Conservation (phyloP, 2,888 invertebrate genomes). For the Drymonia ruficornis region DNA sequence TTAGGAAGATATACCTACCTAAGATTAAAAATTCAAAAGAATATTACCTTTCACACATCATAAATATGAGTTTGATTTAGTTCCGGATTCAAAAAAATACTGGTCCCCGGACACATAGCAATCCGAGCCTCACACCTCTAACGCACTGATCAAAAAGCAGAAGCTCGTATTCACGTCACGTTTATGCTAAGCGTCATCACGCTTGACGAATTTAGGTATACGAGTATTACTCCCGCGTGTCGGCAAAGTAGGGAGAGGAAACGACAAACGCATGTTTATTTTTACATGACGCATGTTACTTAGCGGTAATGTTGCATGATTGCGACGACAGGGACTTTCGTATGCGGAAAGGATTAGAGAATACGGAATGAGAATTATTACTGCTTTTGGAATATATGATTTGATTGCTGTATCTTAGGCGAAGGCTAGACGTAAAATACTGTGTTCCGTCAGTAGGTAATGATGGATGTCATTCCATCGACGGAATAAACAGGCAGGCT, state of each 20-base stretch:
- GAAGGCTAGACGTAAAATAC: no score
- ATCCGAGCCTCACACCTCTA: not conserved
- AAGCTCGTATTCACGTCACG: conserved; percentile 35
- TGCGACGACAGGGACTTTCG: not conserved
- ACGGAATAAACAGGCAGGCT: no score
- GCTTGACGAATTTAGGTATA: conserved; percentile 41
- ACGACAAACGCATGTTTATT: conserved; percentile 24
- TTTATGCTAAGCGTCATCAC: conserved; percentile 34
- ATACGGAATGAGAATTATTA: not conserved
- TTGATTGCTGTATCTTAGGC: no score
- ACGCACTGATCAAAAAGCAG: conserved; percentile 32
- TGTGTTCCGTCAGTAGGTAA: no score
- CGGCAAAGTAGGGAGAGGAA: conserved; percentile 13
- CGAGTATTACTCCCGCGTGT: conserved; percentile 20
- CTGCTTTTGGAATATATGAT: not conserved
- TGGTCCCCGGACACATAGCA: conserved; percentile 2
- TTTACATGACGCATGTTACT: conserved; percentile 23
- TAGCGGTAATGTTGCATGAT: conserved; percentile 1
- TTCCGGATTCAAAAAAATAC: not conserved
- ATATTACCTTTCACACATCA: no score
- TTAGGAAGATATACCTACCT: no score
- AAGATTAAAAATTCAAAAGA: no score
- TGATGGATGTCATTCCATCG: no score
- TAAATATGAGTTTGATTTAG: not conserved
- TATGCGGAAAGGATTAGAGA: not conserved